phyloP scores from a whole-genome alignment of 2,113 vertebrate species.

The Xenotilapia leptura region DNA sequence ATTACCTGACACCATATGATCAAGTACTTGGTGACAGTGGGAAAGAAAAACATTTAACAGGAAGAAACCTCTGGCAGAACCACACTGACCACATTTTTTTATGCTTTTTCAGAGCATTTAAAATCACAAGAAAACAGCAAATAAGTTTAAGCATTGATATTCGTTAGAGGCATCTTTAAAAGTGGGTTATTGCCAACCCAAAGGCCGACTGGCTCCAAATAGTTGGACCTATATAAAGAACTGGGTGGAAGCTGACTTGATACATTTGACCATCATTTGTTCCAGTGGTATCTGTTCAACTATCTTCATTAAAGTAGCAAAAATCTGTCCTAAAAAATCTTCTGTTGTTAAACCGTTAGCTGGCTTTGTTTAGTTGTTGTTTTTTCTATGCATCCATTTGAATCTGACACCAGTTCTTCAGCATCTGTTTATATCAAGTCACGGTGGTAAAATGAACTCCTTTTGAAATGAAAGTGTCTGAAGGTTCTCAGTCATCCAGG shows the following conservation, averaged over 20 bases:
- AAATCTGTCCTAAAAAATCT: not conserved
- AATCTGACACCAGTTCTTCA: not conserved
- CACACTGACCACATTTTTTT: not conserved
- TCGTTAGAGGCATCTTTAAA: not conserved
- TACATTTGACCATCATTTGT: not conserved
- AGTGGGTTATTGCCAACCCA: accelerated
- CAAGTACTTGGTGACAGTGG: not conserved
- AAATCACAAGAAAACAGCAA: not conserved
- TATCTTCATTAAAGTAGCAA: not conserved
- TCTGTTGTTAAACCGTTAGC: not conserved
- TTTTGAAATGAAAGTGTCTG: not conserved
- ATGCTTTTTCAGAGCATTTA: not conserved
- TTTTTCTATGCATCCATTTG: not conserved
- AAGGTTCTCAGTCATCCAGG: no score
- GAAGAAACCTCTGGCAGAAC: not conserved
- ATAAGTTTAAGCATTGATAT: accelerated
- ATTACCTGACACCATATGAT: not conserved
- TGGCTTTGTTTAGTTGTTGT: not conserved
- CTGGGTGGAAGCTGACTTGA: accelerated
- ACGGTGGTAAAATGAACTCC: not conserved
- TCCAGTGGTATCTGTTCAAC: not conserved
- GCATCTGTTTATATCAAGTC: accelerated
- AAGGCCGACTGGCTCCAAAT: not conserved
- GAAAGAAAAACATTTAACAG: not conserved
- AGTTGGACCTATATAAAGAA: not conserved